A percentile compares a stretch with the other conserved stretches of the same genome.
Evolutionary conservation across 1,140 invertebrate species (phyloP).

Genomic region (Drosophila novamexicana): DNA sequence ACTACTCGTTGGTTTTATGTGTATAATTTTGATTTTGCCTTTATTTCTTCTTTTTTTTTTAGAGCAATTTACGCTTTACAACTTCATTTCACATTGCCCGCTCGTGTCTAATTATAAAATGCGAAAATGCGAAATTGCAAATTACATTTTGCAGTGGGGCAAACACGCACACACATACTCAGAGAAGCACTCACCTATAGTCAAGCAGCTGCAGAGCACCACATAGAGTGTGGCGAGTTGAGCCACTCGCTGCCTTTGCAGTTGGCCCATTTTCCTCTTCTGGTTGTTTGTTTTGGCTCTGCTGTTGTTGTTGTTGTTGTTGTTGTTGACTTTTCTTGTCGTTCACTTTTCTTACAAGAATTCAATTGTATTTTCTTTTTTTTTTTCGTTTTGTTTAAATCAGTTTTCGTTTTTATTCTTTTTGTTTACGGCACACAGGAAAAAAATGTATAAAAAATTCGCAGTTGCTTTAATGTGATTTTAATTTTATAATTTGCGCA

Average conservation of each 20-base stretch:
- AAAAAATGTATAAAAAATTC: slow-evolving; percentile 50
- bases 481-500: slow-evolving; percentile 39
- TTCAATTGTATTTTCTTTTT: slow-evolving; percentile 38
- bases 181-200: slow-evolving; percentile 66
- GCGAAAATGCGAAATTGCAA: slow-evolving; percentile 19
- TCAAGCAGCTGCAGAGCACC: slow-evolving; percentile 67
- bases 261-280: slow-evolving; percentile 63
- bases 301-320: slow-evolving; percentile 13
- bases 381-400: not conserved
- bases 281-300: slow-evolving; percentile 33
- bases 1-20: not conserved
- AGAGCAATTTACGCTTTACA: slow-evolving; percentile 32
- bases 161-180: not conserved
- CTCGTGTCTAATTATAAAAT: slow-evolving; percentile 67
- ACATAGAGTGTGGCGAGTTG: slow-evolving; percentile 50
- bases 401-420: slow-evolving; percentile 5
- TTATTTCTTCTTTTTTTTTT: slow-evolving; percentile 14
- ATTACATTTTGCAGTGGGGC: slow-evolving; percentile 5
- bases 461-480: slow-evolving; percentile 40
- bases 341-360: slow-evolving; percentile 36
- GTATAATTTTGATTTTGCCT: not conserved
- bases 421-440: slow-evolving; percentile 31
- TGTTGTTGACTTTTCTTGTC: slow-evolving; percentile 20
- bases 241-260: slow-evolving; percentile 54
- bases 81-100: slow-evolving; percentile 27